phyloP scores from a whole-genome alignment of 2,113 vertebrate species.

The Prinia subflava region DNA sequence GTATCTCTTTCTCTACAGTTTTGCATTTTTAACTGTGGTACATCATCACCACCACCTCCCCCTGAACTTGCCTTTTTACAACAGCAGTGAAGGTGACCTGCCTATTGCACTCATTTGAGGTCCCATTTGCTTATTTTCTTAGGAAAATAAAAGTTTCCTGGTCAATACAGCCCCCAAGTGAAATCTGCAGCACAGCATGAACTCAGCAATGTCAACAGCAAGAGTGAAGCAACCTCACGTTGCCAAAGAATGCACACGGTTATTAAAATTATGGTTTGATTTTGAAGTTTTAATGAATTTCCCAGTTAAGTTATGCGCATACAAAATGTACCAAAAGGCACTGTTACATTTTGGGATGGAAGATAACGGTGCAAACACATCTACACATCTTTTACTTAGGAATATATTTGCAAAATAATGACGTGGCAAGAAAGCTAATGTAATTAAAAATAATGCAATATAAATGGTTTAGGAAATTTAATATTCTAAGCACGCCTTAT shows the following conservation, averaged over 20 bases:
- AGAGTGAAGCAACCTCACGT: neutral
- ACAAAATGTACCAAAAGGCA: neutral
- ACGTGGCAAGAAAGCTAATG: neutral
- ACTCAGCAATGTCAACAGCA: neutral
- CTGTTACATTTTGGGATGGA: neutral
- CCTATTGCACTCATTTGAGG: neutral
- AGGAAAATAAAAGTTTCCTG: neutral
- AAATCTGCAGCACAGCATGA: neutral
- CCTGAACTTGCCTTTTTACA: neutral
- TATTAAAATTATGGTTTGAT: neutral
- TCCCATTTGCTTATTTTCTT: neutral
- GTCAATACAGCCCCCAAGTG: neutral
- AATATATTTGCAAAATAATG: conserved; percentile 14
- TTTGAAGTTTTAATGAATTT: neutral
- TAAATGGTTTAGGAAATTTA: neutral
- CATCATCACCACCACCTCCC: neutral
- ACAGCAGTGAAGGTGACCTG: neutral
- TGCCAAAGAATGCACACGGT: accelerated
- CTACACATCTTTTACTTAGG: neutral
- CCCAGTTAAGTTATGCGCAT: neutral
- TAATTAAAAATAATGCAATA: conserved; percentile 40
- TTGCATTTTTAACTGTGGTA: neutral
- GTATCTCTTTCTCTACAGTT: neutral
- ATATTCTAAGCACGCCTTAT: neutral
- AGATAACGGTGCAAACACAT: neutral